phyloP scores from a whole-genome alignment of 2,888 invertebrate species.

The Monopis laevigella region DNA sequence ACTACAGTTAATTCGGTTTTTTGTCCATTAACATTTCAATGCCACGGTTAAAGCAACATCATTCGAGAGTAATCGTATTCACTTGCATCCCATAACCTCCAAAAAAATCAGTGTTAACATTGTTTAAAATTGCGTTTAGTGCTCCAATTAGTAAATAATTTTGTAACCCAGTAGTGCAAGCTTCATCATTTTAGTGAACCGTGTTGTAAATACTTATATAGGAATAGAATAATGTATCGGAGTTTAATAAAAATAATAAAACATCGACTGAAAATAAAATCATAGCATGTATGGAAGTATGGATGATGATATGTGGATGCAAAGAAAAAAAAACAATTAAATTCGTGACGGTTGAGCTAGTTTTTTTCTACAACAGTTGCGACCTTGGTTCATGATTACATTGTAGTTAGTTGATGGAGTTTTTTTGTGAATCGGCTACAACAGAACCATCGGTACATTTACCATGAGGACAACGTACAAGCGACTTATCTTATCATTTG shows the following conservation, averaged over 20 bases:
- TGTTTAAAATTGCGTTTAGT: constrained; percentile 7
- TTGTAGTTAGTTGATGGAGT: no score
- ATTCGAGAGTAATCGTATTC: background rate
- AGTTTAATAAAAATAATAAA: constrained; percentile 26
- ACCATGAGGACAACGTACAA: background rate
- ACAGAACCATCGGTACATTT: constrained; percentile 4
- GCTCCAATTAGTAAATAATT: constrained; percentile 3
- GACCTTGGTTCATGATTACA: constrained; percentile 21
- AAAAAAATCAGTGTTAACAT: constrained; percentile 3
- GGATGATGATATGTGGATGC: constrained; percentile 14
- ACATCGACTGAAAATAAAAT: constrained; percentile 25
- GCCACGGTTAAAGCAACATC: constrained; percentile 3
- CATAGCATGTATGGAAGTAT: constrained; percentile 7
- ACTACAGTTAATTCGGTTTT: constrained; percentile 6
- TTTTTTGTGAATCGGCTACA: no score
- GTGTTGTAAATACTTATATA: background rate
- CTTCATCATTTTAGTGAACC: background rate
- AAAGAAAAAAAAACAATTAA: constrained; percentile 21
- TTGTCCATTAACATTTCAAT: constrained; percentile 9
- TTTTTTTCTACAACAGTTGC: constrained; percentile 63
- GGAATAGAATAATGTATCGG: no score
- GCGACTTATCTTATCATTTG: constrained; percentile 30
- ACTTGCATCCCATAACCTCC: constrained; percentile 7
- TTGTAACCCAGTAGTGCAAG: constrained; percentile 1
- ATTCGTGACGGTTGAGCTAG: constrained; percentile 43